Percentiles rank a stretch among this genome's conserved stretches.
Evolutionary conservation across 2,113 vertebrate genomes (phyloP).

Genomic region (Emydocephalus ijimae): DNA sequence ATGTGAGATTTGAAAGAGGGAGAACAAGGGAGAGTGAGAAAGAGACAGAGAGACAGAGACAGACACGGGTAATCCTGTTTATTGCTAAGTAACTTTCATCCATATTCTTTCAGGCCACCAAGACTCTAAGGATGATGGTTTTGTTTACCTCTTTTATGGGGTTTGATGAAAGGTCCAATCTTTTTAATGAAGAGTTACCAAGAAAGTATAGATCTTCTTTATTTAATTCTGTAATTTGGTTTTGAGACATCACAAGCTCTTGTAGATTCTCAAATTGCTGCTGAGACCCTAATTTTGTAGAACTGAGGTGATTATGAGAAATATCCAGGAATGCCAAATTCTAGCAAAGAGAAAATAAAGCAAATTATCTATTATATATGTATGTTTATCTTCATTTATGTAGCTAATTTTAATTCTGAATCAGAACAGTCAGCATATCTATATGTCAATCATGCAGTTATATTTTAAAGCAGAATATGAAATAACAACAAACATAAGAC

Average conservation of each 20-base stretch:
- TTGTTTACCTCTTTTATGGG: slow-evolving; percentile 77
- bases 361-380: not conserved
- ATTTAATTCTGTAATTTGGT: slow-evolving; percentile 73
- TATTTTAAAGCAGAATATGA: not conserved
- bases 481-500: not conserved
- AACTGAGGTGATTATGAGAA: slow-evolving; percentile 78
- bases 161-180: slow-evolving; percentile 81
- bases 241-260: slow-evolving; percentile 73
- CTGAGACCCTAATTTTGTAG: slow-evolving; percentile 75
- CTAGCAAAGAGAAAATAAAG: slow-evolving; percentile 59
- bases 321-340: slow-evolving; percentile 81
- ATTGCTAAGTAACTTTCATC: not conserved
- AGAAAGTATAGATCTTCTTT: slow-evolving; percentile 82
- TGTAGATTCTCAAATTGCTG: slow-evolving; percentile 77
- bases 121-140: not conserved
- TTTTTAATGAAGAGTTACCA: slow-evolving; percentile 69
- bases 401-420: not conserved
- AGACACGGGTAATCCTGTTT: not conserved
- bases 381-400: not conserved
- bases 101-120: not conserved
- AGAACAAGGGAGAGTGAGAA: too few relatives aligned
- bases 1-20: not conserved
- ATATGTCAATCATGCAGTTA: not conserved
- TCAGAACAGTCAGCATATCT: not conserved
- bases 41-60: too few relatives aligned